phyloP scores from a whole-genome alignment of 1,140 invertebrate genomes.

The Leptinotarsa lineolata region DNA sequence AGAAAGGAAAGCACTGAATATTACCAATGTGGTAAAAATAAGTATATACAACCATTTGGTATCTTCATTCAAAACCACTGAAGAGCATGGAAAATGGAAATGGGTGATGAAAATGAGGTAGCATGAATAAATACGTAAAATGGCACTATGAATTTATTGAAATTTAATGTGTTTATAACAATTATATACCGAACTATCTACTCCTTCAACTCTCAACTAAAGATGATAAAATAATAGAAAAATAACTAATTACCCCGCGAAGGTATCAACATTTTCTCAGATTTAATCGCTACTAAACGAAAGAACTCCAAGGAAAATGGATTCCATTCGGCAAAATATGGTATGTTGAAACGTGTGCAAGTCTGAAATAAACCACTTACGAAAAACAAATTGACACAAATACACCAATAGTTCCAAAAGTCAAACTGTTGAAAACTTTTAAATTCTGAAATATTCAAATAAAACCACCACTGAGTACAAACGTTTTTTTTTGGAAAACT shows the following conservation, averaged over 20 bases:
- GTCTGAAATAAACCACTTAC: conserved; percentile 1
- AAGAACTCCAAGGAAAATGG: not conserved
- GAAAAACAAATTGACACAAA: not conserved
- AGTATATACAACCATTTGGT: conserved; percentile 10
- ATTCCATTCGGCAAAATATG: not conserved
- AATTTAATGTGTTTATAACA: conserved; percentile 52
- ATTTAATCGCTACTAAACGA: not conserved
- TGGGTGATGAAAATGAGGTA: conserved; percentile 38
- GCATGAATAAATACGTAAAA: conserved; percentile 55
- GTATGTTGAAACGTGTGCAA: not conserved
- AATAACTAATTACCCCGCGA: conserved; percentile 28
- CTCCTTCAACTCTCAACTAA: conserved; percentile 7
- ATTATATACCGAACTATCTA: conserved; percentile 25
- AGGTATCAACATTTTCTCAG: not conserved
- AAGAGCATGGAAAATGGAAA: conserved; percentile 32
- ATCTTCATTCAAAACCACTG: conserved; percentile 9
- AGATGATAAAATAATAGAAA: conserved; percentile 14
- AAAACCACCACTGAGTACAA: too few relatives aligned
- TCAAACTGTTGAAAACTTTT: too few relatives aligned
- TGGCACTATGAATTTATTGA: conserved; percentile 58
- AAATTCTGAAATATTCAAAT: too few relatives aligned
- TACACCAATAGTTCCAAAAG: not conserved
- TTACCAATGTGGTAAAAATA: not conserved
- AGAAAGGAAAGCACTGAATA: not conserved
- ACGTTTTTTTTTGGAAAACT: too few relatives aligned